phyloP scores from a whole-genome alignment of 2,888 invertebrate genomes.

The Dioctria linearis region DNA sequence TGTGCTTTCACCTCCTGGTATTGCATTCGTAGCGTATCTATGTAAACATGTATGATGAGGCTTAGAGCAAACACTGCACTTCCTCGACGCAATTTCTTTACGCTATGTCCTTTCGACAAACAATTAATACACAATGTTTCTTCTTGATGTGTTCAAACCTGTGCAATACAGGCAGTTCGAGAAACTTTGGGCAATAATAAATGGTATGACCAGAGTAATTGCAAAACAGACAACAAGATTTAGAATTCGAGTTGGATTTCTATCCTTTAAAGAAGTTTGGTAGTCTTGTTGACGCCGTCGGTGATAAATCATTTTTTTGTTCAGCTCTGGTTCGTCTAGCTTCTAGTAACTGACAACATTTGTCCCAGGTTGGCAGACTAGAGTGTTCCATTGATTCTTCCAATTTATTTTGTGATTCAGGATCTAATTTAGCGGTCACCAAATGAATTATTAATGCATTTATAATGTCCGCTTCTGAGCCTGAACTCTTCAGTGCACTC shows the following conservation, averaged over 20 bases:
- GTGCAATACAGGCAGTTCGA: neutral
- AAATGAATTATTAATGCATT: too few species aligned
- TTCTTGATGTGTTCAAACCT: too few species aligned
- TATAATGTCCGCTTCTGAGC: too few species aligned
- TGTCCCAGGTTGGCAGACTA: neutral
- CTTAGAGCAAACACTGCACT: too few species aligned
- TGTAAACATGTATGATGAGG: too few species aligned
- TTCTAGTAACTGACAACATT: neutral
- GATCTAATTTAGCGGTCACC: neutral
- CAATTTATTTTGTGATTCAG: neutral
- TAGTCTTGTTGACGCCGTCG: neutral
- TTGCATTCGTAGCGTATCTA: neutral
- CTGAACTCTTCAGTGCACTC: neutral
- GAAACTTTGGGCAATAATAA: neutral
- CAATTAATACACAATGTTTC: too few species aligned
- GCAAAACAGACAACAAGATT: too few species aligned
- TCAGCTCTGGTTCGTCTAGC: neutral
- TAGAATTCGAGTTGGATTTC: neutral
- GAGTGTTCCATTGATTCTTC: neutral
- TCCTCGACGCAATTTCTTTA: neutral
- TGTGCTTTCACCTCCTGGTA: neutral
- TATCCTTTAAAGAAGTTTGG: neutral
- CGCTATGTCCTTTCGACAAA: conserved; percentile 9
- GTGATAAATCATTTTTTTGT: neutral
- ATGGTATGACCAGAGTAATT: neutral